These are phyloP conservation scores for Sorex araneus DNA, from an alignment of 2,113 vertebrate species.

Conservation along the genomic window DNA sequence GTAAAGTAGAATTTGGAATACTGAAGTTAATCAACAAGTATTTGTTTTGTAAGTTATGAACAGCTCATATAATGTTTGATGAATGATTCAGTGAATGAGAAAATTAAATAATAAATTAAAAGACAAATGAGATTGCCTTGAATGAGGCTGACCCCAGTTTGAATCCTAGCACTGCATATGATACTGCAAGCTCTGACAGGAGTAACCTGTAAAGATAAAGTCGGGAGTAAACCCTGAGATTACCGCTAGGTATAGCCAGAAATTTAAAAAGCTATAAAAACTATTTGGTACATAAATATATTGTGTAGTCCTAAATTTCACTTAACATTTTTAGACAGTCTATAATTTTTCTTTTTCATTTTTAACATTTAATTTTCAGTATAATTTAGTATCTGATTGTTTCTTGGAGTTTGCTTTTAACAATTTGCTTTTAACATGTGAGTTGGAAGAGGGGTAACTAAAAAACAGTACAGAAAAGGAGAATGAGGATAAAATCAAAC, in stretches of 20 bases:
- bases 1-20: not conserved
- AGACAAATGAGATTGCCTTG: not conserved
- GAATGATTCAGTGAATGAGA: not conserved
- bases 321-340: not conserved
- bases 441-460: not conserved
- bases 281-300: constrained; percentile 21
- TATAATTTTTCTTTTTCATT: not conserved
- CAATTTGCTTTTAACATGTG: not conserved
- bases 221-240: no score
- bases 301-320: not conserved
- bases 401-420: not conserved
- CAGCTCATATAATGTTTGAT: not conserved
- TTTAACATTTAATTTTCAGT: not conserved
- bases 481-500: not conserved
- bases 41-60: not conserved
- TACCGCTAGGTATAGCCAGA: no score
- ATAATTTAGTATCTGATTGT: not conserved
- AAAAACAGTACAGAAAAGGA: not conserved
- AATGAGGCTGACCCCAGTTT: no score
- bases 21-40: not conserved
- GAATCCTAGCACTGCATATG: no score
- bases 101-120: constrained; percentile 32
- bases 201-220: no score
- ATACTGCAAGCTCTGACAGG: no score
- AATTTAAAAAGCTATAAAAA: not conserved